Evolutionary conservation across 2,888 invertebrate species (phyloP).

Genomic region (Malthinus seriepunctatus): DNA sequence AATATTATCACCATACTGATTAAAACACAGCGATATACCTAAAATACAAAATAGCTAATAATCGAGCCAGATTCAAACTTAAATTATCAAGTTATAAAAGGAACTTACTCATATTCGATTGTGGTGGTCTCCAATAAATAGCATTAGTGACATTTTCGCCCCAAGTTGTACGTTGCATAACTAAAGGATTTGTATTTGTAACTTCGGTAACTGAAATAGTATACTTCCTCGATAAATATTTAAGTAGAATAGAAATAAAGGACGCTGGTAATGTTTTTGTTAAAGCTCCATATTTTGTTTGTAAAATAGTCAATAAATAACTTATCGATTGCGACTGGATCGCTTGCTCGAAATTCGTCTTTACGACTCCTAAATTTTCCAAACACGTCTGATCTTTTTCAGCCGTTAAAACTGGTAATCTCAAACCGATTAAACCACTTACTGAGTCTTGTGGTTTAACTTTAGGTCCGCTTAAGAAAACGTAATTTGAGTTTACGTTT

Average conservation of each 20-base stretch:
- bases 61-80: too few relatives aligned
- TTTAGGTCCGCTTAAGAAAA: constrained; percentile 59
- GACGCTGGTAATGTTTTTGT: constrained; percentile 67
- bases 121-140: constrained; percentile 75
- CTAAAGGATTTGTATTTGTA: constrained; percentile 49
- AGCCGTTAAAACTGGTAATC: constrained; percentile 61
- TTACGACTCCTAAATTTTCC: constrained; percentile 51
- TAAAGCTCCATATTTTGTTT: constrained; percentile 61
- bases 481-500: constrained; percentile 57
- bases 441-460: constrained; percentile 52
- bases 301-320: constrained; percentile 59
- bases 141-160: constrained; percentile 66
- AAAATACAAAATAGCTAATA: constrained; percentile 37
- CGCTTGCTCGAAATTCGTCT: constrained; percentile 52
- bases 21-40: constrained; percentile 75
- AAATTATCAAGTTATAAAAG: constrained; percentile 4
- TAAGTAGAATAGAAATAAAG: constrained; percentile 60
- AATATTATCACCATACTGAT: constrained; percentile 68
- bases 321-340: constrained; percentile 58
- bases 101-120: constrained; percentile 73
- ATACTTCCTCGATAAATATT: constrained; percentile 68
- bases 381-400: constrained; percentile 42
- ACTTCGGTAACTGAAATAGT: constrained; percentile 69
- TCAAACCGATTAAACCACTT: constrained; percentile 67
- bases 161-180: constrained; percentile 63